Conservation (phyloP, 2,888 invertebrate genomes). For the Limulus polyphemus region DNA sequence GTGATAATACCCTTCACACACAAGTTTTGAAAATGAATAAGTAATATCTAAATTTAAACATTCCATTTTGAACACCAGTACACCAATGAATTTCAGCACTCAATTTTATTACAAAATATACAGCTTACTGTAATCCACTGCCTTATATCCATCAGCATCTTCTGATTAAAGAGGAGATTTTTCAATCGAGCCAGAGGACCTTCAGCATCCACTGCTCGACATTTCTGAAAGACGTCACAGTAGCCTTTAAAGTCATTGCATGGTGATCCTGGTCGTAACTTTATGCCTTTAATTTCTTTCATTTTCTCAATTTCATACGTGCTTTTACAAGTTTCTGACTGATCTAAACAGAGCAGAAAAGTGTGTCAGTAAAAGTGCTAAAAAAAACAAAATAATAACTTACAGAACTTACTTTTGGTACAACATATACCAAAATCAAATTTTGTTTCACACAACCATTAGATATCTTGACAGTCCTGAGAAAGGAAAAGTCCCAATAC, state of each 20-base stretch:
- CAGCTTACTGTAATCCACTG: constrained; percentile 72
- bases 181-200: constrained; percentile 92
- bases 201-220: constrained; percentile 95
- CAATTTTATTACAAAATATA: neutral
- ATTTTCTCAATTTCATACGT: constrained; percentile 56
- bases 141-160: constrained; percentile 72
- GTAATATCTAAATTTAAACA: too few species aligned
- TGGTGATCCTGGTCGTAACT: constrained; percentile 81
- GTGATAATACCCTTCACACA: too few species aligned
- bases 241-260: constrained; percentile 98
- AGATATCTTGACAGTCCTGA: too few species aligned
- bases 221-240: constrained; percentile 98
- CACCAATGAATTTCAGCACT: too few species aligned
- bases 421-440: too few species aligned
- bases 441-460: too few species aligned
- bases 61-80: too few species aligned
- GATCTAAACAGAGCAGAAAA: neutral
- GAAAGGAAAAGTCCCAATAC: too few species aligned
- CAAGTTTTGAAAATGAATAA: too few species aligned
- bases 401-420: too few species aligned
- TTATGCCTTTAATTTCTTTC: constrained; percentile 34
- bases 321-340: constrained; percentile 37
- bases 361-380: too few species aligned
- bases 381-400: too few species aligned
- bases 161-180: constrained; percentile 81